Percentiles rank a stretch among this genome's conserved stretches.
phyloP scores from a whole-genome alignment of 2,797 vertebrate genomes.

The Sciurus carolinensis region DNA sequence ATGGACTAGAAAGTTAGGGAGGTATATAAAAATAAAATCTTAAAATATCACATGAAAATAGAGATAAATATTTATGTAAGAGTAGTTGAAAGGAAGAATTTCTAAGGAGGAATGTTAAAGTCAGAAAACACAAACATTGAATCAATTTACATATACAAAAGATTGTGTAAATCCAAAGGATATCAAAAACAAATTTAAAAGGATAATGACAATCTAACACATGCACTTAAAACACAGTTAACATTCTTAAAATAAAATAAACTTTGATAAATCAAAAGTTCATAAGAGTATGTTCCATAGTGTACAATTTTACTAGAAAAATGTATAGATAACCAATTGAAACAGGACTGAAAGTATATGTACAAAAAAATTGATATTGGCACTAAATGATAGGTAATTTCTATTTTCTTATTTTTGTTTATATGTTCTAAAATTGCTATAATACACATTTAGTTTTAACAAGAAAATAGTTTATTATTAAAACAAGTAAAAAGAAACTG shows the following conservation, averaged over 20 bases:
- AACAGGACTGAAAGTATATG: neutral
- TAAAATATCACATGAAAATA: slow-evolving; percentile 24
- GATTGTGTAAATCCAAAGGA: neutral
- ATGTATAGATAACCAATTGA: neutral
- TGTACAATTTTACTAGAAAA: slow-evolving; percentile 16
- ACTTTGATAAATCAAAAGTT: slow-evolving; percentile 46
- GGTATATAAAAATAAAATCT: slow-evolving; percentile 20
- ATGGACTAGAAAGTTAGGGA: neutral
- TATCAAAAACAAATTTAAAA: slow-evolving; percentile 24
- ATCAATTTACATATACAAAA: neutral
- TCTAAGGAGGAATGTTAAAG: neutral
- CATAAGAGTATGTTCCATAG: neutral
- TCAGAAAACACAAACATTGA: slow-evolving; percentile 44
- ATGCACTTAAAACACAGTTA: neutral
- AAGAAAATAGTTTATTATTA: slow-evolving; percentile 23
- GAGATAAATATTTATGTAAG: neutral
- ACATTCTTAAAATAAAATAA: slow-evolving; percentile 56
- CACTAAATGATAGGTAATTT: neutral
- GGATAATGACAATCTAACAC: neutral
- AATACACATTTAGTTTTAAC: neutral
- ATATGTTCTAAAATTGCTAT: neutral
- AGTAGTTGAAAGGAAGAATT: neutral
- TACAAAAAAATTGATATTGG: neutral
- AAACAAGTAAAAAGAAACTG: neutral
- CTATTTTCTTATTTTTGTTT: neutral